A percentile compares a stretch with the other conserved stretches of the same genome.
Evolutionary conservation across 2,797 vertebrate genomes (phyloP).

Genomic region (Myotis pilosus): DNA sequence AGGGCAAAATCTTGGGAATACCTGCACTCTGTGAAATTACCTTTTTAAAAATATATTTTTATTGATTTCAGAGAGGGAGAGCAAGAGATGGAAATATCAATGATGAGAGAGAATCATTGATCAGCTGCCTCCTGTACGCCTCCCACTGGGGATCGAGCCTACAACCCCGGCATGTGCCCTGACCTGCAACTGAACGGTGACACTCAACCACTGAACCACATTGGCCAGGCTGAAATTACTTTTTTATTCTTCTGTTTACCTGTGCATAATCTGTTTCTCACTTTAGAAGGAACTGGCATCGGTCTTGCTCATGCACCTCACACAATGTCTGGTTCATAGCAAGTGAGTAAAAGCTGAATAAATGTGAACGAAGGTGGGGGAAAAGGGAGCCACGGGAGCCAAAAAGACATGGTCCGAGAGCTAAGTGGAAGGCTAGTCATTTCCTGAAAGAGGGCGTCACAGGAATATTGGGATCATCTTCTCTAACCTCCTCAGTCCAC

Average conservation of each 20-base stretch:
- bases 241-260: neutral
- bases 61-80: too few species aligned
- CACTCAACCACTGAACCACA: too few species aligned
- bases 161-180: too few species aligned
- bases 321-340: neutral
- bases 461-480: neutral
- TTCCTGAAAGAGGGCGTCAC: slow-evolving; percentile 7
- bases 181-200: too few species aligned
- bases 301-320: neutral
- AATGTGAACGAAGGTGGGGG: neutral
- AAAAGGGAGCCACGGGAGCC: neutral
- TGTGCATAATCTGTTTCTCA: neutral
- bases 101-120: too few species aligned
- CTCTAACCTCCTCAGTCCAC: neutral
- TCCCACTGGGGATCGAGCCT: too few species aligned
- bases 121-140: too few species aligned
- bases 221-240: too few species aligned
- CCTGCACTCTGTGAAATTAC: neutral
- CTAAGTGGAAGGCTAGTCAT: neutral
- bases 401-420: neutral
- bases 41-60: too few species aligned
- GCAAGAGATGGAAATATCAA: too few species aligned
- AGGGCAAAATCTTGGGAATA: neutral
- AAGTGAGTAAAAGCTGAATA: neutral
- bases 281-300: neutral